Evolutionary conservation across 2,113 vertebrate species (phyloP), one percentile per base, ranked within the genome.

Genomic region (Notiomystis cincta): DNA sequence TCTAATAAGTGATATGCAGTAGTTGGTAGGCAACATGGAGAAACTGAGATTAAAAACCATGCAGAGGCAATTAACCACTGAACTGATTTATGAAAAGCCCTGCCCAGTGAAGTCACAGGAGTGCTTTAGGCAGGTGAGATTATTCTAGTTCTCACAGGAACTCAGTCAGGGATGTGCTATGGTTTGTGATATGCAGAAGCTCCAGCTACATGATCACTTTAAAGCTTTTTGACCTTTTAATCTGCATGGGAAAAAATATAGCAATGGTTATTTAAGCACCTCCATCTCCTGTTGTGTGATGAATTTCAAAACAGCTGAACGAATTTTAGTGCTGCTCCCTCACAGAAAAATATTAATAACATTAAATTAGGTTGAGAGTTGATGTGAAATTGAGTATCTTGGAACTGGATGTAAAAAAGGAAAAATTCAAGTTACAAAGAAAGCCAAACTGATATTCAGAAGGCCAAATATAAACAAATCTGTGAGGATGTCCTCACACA

Each of bases 201-300:
- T 77, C 23, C 54, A 78, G 64, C 58, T 88, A 76, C n/a, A 47
- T 54, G 50, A 86, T 56, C 2, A 5, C 38, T 88, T 94, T 44
- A 91, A 90, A 88, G 71, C 38, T 85, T 96, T 93, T 19, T 92
- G 85, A 86, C 53, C 51, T 94, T 95, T 83, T 78, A 81, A 89
- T 90, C 51, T 93, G 37, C 62, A 85, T 38, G 38, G 54, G 84
- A 83, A 90, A 79, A 95, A 62, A 37, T 13, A 76, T 0, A 90
- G 66, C 69, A 82, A 51, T 1, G 0, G 20, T 90, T 90, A 73
- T 81, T 94, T 73, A 87, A 69, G 45, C 51, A 78, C 35, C 77
- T 82, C 42, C 50, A 87, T 58, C n/a, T 73, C 22, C n/a, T 44
- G 35, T 60, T 51, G 47, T 6, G 1, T 35, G 57, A 76, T 54